A percentile compares a stretch with the other conserved stretches of the same genome.
These are phyloP conservation scores for Schizothorax lantsangensis DNA, from an alignment of 2,797 vertebrate genomes.

Conservation along the genomic window DNA sequence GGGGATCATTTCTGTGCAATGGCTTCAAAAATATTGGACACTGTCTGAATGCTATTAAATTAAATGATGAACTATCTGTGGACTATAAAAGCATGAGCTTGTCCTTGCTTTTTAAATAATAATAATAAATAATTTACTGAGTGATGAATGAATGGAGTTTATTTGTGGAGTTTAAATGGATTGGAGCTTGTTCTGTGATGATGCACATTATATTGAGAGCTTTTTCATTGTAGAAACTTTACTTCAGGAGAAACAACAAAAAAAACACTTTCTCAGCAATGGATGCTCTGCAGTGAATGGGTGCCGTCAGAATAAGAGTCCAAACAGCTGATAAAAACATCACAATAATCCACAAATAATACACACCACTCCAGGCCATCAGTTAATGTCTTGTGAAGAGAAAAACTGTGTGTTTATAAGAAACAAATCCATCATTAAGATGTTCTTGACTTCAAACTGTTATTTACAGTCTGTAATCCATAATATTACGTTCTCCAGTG, in stretches of 20 bases:
- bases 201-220: not conserved
- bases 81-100: conserved; percentile 58
- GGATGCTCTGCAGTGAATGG: not conserved
- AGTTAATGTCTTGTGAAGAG: not conserved
- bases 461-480: too few species aligned
- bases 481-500: too few species aligned
- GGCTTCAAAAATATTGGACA: not conserved
- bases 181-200: not conserved
- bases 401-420: not conserved
- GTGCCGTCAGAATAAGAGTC: too few species aligned
- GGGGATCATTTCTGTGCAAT: too few species aligned
- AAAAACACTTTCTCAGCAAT: not conserved
- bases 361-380: not conserved
- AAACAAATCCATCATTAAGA: too few species aligned
- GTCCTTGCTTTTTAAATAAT: conserved; percentile 43
- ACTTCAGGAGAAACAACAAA: not conserved
- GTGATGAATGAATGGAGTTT: not conserved
- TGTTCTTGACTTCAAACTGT: too few species aligned
- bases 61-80: not conserved
- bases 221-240: not conserved
- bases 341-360: too few species aligned
- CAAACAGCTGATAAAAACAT: too few species aligned
- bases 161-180: not conserved
- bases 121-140: not conserved
- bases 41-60: not conserved